Conservation (phyloP, 2,888 invertebrate species). For the Ichneumoninae sp. region DNA sequence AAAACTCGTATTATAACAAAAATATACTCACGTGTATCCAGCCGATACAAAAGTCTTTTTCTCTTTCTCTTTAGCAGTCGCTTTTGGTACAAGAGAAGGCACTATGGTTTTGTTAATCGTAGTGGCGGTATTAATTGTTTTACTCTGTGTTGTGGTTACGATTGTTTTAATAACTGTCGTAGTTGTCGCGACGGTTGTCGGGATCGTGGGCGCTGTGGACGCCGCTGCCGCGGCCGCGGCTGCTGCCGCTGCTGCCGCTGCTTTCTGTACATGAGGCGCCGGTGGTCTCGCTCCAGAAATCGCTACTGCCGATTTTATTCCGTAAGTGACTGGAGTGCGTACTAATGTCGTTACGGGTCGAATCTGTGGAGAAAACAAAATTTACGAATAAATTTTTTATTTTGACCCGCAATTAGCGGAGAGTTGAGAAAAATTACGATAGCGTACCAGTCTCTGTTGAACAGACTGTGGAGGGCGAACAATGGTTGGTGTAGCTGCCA, state of each 20-base stretch:
- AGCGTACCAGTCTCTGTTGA: conserved; percentile 86
- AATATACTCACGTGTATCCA: conserved; percentile 84
- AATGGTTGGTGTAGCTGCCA: conserved; percentile 83
- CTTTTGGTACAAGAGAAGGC: conserved; percentile 86
- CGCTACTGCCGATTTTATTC: conserved; percentile 81
- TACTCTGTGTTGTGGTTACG: conserved; percentile 77
- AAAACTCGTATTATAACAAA: conserved; percentile 12
- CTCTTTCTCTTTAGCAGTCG: conserved; percentile 91
- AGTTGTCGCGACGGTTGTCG: conserved; percentile 76
- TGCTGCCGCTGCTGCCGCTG: conserved; percentile 71
- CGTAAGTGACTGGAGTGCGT: conserved; percentile 78
- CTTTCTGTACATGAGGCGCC: conserved; percentile 76
- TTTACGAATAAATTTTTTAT: background rate
- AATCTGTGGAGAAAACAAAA: conserved; percentile 72
- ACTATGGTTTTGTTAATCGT: conserved; percentile 86
- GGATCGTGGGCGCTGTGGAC: conserved; percentile 31
- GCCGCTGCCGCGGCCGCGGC: conserved; percentile 60
- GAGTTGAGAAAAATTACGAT: background rate
- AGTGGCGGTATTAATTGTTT: conserved; percentile 81
- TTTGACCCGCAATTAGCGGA: background rate
- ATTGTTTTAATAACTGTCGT: conserved; percentile 81
- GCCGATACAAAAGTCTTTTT: conserved; percentile 88
- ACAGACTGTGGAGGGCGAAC: conserved; percentile 86
- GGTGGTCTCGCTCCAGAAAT: conserved; percentile 76
- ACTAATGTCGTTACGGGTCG: conserved; percentile 82